These are phyloP conservation scores for Leptopilina syphax DNA, from an alignment of 2,888 invertebrate genomes.

Conservation along the genomic window DNA sequence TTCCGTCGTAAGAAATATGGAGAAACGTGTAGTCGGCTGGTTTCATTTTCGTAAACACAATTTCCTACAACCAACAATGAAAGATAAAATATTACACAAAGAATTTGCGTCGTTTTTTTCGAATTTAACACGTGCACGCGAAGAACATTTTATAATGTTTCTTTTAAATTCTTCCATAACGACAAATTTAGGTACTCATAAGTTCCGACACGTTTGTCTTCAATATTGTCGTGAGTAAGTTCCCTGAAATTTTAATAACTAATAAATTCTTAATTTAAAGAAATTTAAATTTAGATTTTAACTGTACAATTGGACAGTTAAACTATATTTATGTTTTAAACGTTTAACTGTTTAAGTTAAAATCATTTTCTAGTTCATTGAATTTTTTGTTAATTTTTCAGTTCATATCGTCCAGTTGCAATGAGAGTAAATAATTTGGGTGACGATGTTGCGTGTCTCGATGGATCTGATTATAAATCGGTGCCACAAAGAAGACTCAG, in stretches of 20 bases:
- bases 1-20: conserved; percentile 78
- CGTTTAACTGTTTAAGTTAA: too few relatives aligned
- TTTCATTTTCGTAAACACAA: conserved; percentile 81
- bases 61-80: conserved; percentile 80
- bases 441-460: conserved; percentile 66
- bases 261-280: neutral
- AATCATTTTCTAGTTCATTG: too few relatives aligned
- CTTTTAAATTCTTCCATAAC: conserved; percentile 80
- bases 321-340: too few relatives aligned
- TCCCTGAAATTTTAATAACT: conserved; percentile 53
- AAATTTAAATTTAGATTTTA: neutral
- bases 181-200: conserved; percentile 80
- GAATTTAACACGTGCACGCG: conserved; percentile 75
- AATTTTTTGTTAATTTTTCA: conserved; percentile 63
- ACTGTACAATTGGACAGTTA: too few relatives aligned
- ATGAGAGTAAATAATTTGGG: conserved; percentile 74
- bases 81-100: conserved; percentile 82
- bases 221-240: conserved; percentile 79
- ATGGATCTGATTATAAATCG: conserved; percentile 74
- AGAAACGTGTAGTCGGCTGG: conserved; percentile 83
- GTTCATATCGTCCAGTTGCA: conserved; percentile 67
- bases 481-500: conserved; percentile 63
- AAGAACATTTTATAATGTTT: conserved; percentile 82
- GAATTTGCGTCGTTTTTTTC: conserved; percentile 80
- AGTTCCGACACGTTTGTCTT: conserved; percentile 82